phyloP scores from a whole-genome alignment of 2,113 vertebrate species.

The Brachyhypopomus gauderio region DNA sequence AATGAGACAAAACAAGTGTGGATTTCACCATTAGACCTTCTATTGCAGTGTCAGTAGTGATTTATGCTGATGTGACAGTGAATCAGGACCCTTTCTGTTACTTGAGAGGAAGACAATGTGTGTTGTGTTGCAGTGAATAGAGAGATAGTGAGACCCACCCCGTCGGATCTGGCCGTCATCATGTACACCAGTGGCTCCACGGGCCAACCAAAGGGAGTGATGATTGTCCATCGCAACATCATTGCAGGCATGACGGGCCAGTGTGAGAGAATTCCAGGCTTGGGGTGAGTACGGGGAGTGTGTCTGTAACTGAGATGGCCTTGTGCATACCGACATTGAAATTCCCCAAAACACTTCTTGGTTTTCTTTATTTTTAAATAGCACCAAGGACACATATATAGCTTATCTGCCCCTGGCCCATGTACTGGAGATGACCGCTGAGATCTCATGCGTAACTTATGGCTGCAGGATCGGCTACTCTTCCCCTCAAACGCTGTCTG shows the following conservation, averaged over 20 bases:
- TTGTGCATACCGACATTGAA: not conserved
- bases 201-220: conserved; percentile 93
- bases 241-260: conserved; percentile 97
- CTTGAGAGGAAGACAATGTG: conserved; percentile 1
- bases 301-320: not conserved
- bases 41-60: not conserved
- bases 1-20: not conserved
- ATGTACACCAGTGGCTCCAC: conserved; percentile 99
- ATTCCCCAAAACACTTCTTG: not conserved
- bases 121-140: conserved; percentile 71
- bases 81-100: not conserved
- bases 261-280: conserved; percentile 92
- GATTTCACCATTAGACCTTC: not conserved
- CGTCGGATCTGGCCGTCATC: conserved; percentile 89
- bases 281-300: conserved; percentile 81
- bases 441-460: conserved; percentile 93
- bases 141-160: conserved; percentile 77
- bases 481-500: conserved; percentile 92
- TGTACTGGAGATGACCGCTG: conserved; percentile 94
- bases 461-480: conserved; percentile 97
- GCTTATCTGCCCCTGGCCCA: conserved; percentile 96
- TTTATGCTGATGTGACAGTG: not conserved
- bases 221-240: conserved; percentile 93
- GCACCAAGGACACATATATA: conserved; percentile 91
- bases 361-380: conserved; percentile 57